These are phyloP conservation scores for Rhinoptilus africanus DNA, from an alignment of 2,113 vertebrate genomes.

Conservation along the genomic window DNA sequence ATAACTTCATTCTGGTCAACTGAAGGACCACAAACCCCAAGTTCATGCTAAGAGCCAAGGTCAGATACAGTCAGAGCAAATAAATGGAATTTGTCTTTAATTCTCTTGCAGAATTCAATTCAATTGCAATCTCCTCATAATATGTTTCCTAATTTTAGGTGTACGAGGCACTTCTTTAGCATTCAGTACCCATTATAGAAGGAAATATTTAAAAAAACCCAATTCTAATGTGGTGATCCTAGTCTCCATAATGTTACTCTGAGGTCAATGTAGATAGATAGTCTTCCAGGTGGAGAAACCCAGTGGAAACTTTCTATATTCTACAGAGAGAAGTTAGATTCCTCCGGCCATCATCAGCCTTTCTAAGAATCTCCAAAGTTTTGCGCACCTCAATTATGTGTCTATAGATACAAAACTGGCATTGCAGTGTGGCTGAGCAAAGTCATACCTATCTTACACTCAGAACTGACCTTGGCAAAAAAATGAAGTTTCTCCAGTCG, in stretches of 20 bases:
- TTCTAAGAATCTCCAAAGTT: neutral
- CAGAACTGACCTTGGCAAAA: neutral
- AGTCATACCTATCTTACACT: neutral
- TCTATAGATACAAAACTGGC: neutral
- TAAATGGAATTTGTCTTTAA: neutral
- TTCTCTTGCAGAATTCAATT: neutral
- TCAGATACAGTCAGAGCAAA: neutral
- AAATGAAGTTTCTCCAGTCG: neutral
- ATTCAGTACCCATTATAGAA: neutral
- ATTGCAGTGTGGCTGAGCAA: neutral
- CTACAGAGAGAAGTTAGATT: neutral
- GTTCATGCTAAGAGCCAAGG: neutral
- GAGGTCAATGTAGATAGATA: neutral
- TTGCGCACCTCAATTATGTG: neutral
- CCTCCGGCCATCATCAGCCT: neutral
- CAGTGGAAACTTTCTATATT: neutral
- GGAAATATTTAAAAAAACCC: neutral
- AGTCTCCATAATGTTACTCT: neutral
- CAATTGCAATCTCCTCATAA: neutral
- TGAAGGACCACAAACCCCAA: neutral
- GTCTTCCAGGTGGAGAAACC: neutral
- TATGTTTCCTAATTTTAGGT: neutral
- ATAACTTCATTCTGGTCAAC: neutral
- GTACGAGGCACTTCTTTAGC: neutral
- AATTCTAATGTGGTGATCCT: neutral